phyloP scores from a whole-genome alignment of 2,888 invertebrate genomes.

The Drosophila antonietae region DNA sequence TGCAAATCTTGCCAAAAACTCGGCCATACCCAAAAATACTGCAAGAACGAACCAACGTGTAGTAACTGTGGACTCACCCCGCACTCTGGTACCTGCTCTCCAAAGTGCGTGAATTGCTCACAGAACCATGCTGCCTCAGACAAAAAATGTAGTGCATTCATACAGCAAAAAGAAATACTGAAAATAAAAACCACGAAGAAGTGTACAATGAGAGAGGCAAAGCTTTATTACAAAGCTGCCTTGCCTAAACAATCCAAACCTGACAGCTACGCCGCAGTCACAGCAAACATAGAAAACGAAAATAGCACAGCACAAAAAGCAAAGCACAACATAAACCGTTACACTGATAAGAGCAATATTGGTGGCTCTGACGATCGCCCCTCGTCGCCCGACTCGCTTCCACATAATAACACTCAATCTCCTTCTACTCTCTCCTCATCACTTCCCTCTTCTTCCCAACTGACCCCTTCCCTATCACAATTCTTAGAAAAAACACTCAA shows the following conservation, averaged over 20 bases:
- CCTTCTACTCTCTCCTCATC: constrained; percentile 2
- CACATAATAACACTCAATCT: not conserved
- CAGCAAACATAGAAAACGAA: not conserved
- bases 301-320: constrained; percentile 2
- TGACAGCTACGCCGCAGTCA: not conserved
- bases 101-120: constrained; percentile 13
- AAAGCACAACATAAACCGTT: not conserved
- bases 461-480: not conserved
- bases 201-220: not conserved
- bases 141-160: too few species aligned
- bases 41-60: constrained; percentile 7
- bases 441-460: not conserved
- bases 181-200: not conserved
- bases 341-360: not conserved
- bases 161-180: not conserved
- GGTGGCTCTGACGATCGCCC: not conserved
- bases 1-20: constrained; percentile 16
- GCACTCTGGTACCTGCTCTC: constrained; percentile 8
- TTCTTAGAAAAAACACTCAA: constrained; percentile 2
- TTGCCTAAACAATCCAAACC: not conserved
- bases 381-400: not conserved
- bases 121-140: constrained; percentile 1
- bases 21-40: constrained; percentile 11
- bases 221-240: not conserved
- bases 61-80: constrained; percentile 4